Base-by-base conservation (phyloP, 2,797 vertebrate genomes). In the Kryptolebias ocellatus region DNA sequence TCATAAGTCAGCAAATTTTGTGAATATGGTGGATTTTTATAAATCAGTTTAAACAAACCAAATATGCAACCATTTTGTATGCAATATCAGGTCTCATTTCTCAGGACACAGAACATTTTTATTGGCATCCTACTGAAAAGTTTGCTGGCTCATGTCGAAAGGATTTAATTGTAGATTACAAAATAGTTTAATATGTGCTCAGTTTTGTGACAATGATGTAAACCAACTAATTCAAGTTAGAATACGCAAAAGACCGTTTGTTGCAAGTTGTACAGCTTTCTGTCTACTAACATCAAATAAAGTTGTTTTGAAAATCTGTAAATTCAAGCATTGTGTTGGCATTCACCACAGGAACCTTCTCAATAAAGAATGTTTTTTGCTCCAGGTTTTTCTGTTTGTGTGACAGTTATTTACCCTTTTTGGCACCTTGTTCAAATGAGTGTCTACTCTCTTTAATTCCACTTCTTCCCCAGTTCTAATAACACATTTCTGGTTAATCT, bases 401-500 rank as follows among this genome's bases (percentile, higher is more conserved):
- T n/a, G 15, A n/a, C 47, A 39, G 12, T 62, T 63, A 47, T 62
- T 63, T 61, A 59, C 60, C 52, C 31, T 51, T 9, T 39, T 11
- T 37, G 53, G 64, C 37, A 51, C 52, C 42, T 51, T 46, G 17
- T 17, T 65, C 45, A 60, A 79, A 75, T 81, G 27, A 57, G 7
- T 51, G 59, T 70, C 28, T 57, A 57, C 45, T 29, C 29, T 66
- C 44, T 58, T 8, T 11, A 83, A 85, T 54, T 62, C 76, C 49
- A 16, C 51, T 53, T 80, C 57, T 64, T 53, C 75, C 60, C 14
- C 31, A 18, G 39, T 69, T 74, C 39, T 75, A 64, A 71, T 87
- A 67, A 60, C 81, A 66, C 49, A 80, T 85, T 88, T 87, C 74
- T 71, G 67, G 53, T 64, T 78, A 77, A 87, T 76, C 76, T 81